Evolutionary conservation across 2,888 invertebrate genomes (phyloP).

Genomic region (Zhuqinia jingwanae): DNA sequence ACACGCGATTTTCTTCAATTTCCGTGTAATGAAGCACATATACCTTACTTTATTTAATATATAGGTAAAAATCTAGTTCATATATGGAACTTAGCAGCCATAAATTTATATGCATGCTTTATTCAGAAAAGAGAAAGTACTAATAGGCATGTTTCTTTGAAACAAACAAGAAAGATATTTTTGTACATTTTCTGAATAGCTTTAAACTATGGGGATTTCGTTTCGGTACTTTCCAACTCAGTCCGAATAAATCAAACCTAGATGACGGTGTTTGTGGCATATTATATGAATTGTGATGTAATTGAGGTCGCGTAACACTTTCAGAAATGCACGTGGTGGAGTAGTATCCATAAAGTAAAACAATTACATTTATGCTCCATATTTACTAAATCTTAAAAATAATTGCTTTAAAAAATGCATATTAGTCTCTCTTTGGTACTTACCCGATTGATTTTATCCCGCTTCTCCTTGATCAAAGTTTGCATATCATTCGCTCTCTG

Average conservation of each 20-base stretch:
- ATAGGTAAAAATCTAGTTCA: too few relatives aligned
- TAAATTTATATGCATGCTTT: background rate
- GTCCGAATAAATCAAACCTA: conserved; percentile 10
- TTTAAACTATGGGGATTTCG: too few relatives aligned
- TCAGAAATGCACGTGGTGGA: conserved; percentile 26
- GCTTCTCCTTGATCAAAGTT: conserved; percentile 79
- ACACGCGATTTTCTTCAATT: conserved; percentile 54
- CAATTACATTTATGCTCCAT: background rate
- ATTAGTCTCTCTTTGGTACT: too few relatives aligned
- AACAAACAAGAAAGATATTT: background rate
- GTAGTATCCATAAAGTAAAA: background rate
- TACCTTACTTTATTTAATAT: too few relatives aligned
- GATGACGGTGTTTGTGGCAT: conserved; percentile 40
- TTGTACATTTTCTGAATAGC: too few relatives aligned
- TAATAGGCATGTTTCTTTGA: background rate
- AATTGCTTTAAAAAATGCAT: too few relatives aligned
- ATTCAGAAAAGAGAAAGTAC: background rate
- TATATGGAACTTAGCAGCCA: background rate
- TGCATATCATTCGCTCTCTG: conserved; percentile 79
- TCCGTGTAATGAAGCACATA: conserved; percentile 16
- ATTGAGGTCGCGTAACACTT: conserved; percentile 73
- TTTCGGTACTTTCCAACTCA: too few relatives aligned
- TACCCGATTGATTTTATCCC: conserved; percentile 79
- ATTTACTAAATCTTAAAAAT: background rate
- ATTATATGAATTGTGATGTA: conserved; percentile 15